Evolutionary conservation across 2,113 vertebrate species (phyloP).

Genomic region (Oncorhynchus tshawytscha): DNA sequence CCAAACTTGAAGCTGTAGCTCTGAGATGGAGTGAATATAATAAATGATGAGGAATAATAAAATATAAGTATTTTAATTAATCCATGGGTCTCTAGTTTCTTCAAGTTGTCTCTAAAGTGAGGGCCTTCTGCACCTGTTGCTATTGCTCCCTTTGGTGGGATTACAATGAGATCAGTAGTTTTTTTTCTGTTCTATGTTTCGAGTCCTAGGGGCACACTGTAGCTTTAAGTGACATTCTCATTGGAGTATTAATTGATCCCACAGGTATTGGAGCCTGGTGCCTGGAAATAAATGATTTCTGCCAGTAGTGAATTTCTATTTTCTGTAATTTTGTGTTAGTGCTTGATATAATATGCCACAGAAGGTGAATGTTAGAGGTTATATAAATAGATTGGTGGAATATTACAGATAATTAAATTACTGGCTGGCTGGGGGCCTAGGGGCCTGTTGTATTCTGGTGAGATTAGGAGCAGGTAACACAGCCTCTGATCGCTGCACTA

Average conservation of each 20-base stretch:
- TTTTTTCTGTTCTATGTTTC: neutral
- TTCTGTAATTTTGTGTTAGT: neutral
- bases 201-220: neutral
- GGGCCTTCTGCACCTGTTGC: neutral
- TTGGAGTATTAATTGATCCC: constrained; percentile 1
- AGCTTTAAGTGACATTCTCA: neutral
- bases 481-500: too few relatives aligned
- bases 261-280: neutral
- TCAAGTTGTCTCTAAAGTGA: neutral
- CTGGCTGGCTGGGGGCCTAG: neutral
- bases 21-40: constrained; percentile 36
- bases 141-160: neutral
- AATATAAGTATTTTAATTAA: constrained; percentile 59
- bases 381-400: neutral
- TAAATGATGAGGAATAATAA: constrained; percentile 46
- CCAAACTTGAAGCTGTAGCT: constrained; percentile 57
- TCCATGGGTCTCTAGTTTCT: neutral
- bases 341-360: neutral
- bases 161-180: neutral
- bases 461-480: constrained; percentile 41
- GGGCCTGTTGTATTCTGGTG: constrained; percentile 21
- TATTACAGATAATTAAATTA: too few relatives aligned
- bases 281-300: neutral
- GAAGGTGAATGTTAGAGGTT: neutral
- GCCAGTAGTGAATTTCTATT: neutral